Conservation (phyloP, 2,888 invertebrate species). For the Syrphus vitripennis region DNA sequence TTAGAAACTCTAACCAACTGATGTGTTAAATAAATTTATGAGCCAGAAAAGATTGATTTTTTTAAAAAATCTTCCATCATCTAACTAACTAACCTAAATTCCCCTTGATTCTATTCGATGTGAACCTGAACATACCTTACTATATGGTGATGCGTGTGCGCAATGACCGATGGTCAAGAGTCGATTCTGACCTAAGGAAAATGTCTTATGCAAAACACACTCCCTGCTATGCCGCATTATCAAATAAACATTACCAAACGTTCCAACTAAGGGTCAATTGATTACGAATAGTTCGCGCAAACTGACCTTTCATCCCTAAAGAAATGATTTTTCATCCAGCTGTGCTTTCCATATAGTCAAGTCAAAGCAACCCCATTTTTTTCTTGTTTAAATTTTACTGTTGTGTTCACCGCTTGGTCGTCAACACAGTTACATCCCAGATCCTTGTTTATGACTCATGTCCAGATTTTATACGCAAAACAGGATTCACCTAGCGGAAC, state of each 20-base stretch:
- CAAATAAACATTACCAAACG: constrained; percentile 68
- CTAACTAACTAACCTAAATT: neutral
- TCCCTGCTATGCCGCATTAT: constrained; percentile 60
- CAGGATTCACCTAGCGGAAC: constrained; percentile 50
- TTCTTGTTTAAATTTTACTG: neutral
- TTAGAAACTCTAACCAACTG: constrained; percentile 20
- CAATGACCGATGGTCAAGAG: constrained; percentile 80
- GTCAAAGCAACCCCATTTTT: constrained; percentile 27
- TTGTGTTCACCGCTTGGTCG: constrained; percentile 60
- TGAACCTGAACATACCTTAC: neutral
- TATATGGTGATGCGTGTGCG: constrained; percentile 62
- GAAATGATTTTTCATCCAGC: constrained; percentile 9
- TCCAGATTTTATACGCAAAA: constrained; percentile 44
- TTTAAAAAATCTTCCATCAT: neutral
- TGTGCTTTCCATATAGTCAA: constrained; percentile 36
- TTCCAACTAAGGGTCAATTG: constrained; percentile 65
- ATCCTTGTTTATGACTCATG: constrained; percentile 57
- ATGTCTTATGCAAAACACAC: constrained; percentile 14
- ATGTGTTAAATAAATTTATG: constrained; percentile 67
- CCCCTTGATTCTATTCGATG: constrained; percentile 8
- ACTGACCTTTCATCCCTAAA: constrained; percentile 69
- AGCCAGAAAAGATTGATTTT: constrained; percentile 42
- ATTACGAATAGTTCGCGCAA: constrained; percentile 59
- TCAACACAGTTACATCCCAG: constrained; percentile 69
- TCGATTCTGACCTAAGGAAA: constrained; percentile 64